phyloP scores from a whole-genome alignment of 1,140 invertebrate genomes.

The Ips nitidus region DNA sequence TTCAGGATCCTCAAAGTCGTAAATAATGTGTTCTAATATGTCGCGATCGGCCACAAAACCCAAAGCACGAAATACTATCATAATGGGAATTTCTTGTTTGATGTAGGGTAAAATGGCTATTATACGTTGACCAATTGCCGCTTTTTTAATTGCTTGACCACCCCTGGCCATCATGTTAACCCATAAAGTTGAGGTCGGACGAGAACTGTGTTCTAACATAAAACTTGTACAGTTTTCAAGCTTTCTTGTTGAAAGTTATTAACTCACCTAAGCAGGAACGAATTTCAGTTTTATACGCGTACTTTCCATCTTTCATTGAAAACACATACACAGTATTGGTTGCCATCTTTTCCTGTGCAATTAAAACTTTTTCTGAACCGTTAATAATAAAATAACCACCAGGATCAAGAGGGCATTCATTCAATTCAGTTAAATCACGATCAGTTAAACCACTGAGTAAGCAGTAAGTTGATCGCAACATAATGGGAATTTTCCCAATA shows the following conservation, averaged over 20 bases:
- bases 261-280: conserved; percentile 74
- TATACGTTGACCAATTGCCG: conserved; percentile 96
- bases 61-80: conserved; percentile 96
- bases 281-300: conserved; percentile 96
- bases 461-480: conserved; percentile 97
- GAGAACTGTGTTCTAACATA: conserved; percentile 75
- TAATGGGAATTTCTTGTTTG: conserved; percentile 98
- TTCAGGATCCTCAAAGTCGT: conserved; percentile 98
- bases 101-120: conserved; percentile 98
- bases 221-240: no score
- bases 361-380: conserved; percentile 94
- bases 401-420: conserved; percentile 98
- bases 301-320: conserved; percentile 97
- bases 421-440: conserved; percentile 97
- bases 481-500: conserved; percentile 99
- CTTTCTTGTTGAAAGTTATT: no score
- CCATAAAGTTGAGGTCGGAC: conserved; percentile 96
- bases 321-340: conserved; percentile 99
- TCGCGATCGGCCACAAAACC: conserved; percentile 99
- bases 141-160: conserved; percentile 93
- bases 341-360: conserved; percentile 99
- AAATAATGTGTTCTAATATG: conserved; percentile 98
- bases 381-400: conserved; percentile 97
- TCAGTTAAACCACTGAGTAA: conserved; percentile 90
- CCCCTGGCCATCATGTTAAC: conserved; percentile 99